Evolutionary conservation across 2,113 vertebrate species (phyloP).

Genomic region (Oncorhynchus gorbuscha): DNA sequence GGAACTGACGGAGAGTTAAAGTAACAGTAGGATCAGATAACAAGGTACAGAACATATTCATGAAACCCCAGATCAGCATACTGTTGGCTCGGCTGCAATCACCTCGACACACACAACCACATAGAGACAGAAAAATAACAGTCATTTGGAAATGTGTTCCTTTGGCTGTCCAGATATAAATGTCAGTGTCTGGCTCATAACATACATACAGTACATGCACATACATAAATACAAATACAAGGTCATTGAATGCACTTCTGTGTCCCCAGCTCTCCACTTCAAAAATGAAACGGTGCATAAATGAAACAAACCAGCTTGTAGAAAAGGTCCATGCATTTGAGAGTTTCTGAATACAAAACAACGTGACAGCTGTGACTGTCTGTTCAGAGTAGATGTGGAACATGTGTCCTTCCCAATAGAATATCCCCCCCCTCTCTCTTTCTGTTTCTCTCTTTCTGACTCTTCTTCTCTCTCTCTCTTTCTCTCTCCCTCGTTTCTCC

Average conservation of each 20-base stretch:
- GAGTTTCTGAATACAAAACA: slow-evolving; percentile 13
- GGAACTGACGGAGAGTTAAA: slow-evolving; percentile 16
- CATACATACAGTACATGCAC: slow-evolving; percentile 22
- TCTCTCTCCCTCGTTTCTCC: no score
- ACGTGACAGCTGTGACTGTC: slow-evolving; percentile 18
- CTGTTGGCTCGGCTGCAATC: slow-evolving; percentile 28
- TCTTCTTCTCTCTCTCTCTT: no score
- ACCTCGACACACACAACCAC: slow-evolving; percentile 40
- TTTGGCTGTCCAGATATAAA: slow-evolving; percentile 51
- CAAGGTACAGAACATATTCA: slow-evolving; percentile 30
- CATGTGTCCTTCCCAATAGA: background rate
- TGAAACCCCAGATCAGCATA: slow-evolving; percentile 9
- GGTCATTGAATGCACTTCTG: slow-evolving; percentile 74
- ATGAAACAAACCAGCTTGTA: slow-evolving; percentile 52
- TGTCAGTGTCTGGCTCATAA: slow-evolving; percentile 66
- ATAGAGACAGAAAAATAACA: slow-evolving; percentile 39
- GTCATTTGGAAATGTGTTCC: slow-evolving; percentile 52
- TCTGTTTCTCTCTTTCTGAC: no score
- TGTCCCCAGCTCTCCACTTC: slow-evolving; percentile 61
- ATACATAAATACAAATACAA: slow-evolving; percentile 36
- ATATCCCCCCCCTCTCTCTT: background rate
- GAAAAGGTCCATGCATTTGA: slow-evolving; percentile 64
- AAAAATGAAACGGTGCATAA: slow-evolving; percentile 65
- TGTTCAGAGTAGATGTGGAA: slow-evolving; percentile 7
- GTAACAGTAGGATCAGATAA: slow-evolving; percentile 9